Evolutionary conservation across 2,888 invertebrate species (phyloP), one percentile per base, ranked within the genome.

Genomic region (Rhagophthalmus giganteus): DNA sequence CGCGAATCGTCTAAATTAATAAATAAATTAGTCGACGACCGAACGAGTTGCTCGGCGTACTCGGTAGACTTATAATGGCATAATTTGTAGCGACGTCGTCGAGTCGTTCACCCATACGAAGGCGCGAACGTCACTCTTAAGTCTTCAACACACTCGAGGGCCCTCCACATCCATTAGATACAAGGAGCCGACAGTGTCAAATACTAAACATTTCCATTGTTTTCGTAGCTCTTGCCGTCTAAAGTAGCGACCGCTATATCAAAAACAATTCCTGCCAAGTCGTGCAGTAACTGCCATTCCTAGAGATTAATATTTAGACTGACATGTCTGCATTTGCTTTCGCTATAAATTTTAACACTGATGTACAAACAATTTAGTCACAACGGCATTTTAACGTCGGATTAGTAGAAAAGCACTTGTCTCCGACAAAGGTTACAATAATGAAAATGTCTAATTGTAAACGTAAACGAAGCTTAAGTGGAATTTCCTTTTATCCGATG

Each of bases 201-300:
- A 62, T 60, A 60, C 58, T 61, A 61, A 62, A 64, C 64, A 59
- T 51, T 45, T 50, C 57, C 54, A 61, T 62, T 63, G 62, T 64
- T 58, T 56, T 55, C 55, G 47, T 30, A 41, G 48, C 34, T 34
- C 41, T 41, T 49, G 48, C 41, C 48, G 39, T 31, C 47, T 39
- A 47, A 47, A 39, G 39, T 47, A 47, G 47, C 39, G 49, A 54
- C 51, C 41, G 59, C 54, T 55, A 60, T 58, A 58, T 59, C 55
- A 58, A 49, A 48, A 44, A 38, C 41, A 38, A 46, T 52, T 46
- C 30, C 35, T 31, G 32, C 16, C 37, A 26, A 14, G 30, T 38
- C 25, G 42, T 33, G 52, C 35, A 42, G 42, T 47, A 46, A 25
- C 48, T 57, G 49, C 49, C 55, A 47, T 49, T 52, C 50, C 40